Conservation (phyloP, 2,113 vertebrate genomes). For the Sinocyclocheilus grahami region DNA sequence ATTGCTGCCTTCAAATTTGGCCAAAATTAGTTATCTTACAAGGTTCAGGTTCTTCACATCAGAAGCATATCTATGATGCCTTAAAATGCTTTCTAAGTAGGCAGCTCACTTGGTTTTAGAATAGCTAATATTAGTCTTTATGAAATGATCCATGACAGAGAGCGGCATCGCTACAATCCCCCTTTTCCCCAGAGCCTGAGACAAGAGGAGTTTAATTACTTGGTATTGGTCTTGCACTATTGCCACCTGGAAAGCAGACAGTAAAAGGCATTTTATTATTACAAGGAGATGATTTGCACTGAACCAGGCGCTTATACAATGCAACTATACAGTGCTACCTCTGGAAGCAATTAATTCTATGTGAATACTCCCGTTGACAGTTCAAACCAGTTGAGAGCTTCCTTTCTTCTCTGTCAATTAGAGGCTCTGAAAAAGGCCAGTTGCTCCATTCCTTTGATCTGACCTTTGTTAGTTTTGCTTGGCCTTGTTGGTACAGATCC, state of each 20-base stretch:
- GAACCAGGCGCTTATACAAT: neutral
- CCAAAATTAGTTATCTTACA: neutral
- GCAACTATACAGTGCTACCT: neutral
- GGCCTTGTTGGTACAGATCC: conserved; percentile 35
- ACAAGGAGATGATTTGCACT: neutral
- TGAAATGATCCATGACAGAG: conserved; percentile 5
- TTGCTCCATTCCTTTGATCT: conserved; percentile 16
- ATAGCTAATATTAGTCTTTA: conserved; percentile 2
- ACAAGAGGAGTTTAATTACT: conserved; percentile 17
- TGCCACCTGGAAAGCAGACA: neutral
- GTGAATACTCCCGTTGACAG: neutral
- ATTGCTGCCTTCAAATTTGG: neutral
- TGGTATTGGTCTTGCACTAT: conserved; percentile 21
- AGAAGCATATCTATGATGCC: neutral
- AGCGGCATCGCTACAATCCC: neutral
- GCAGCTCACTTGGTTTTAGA: neutral
- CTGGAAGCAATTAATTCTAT: neutral
- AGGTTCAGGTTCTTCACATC: neutral
- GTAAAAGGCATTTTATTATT: conserved; percentile 1
- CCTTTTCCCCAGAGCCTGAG: neutral
- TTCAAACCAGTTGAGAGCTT: conserved; percentile 1
- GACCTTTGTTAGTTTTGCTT: conserved; percentile 40
- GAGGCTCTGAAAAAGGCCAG: conserved; percentile 47
- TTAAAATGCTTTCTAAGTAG: neutral
- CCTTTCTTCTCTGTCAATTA: conserved; percentile 39